Evolutionary conservation across 1,140 invertebrate species (phyloP), one percentile per base, ranked within the genome.

Genomic region (Whitmania pigra): DNA sequence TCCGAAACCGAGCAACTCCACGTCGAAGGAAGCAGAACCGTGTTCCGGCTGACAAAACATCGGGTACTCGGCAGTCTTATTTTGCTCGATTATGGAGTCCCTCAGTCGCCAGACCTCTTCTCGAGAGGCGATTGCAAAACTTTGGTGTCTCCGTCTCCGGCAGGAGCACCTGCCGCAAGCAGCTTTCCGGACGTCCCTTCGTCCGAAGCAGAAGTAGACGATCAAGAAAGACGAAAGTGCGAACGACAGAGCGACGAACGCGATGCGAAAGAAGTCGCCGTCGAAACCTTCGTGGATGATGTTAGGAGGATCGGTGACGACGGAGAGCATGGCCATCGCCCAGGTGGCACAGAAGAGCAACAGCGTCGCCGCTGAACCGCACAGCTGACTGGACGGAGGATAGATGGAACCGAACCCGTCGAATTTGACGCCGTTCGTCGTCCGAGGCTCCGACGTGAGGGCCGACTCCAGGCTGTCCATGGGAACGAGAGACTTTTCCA

Each of bases 181-280:
- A 25, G 88, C 87, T 0, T 85, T 84, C 69, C 90, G 84, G 0
- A 92, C 89, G 80, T 94, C 92, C 74, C 87, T 89, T 29, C 92
- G 82, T 0, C 89, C 89, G 53, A 93, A 85, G 69, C 90, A 90
- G 78, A 92, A 92, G 80, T 92, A 94, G 63, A 91, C 86, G 17
- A 93, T 79, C 31, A 92, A 87, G 78, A 93, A 94, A n/a, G 88
- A 83, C 0, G 89, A 90, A 67, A 93, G 82, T 18, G 87, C 82
- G 31, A 86, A 86, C 0, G 88, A 85, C 36, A 88, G 88, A 13
- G 89, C 78, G 0, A 88, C 88, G 77, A 90, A 94, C 17, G 88
- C 76, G 69, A 90, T 86, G 75, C 90, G 89, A 78, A 91, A 93
- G 40, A 89, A 84, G 43, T 88, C 86, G 77, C 90, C 88, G 75